Base-by-base conservation (phyloP, 2,797 vertebrate genomes). In the Eulemur mongoz region DNA sequence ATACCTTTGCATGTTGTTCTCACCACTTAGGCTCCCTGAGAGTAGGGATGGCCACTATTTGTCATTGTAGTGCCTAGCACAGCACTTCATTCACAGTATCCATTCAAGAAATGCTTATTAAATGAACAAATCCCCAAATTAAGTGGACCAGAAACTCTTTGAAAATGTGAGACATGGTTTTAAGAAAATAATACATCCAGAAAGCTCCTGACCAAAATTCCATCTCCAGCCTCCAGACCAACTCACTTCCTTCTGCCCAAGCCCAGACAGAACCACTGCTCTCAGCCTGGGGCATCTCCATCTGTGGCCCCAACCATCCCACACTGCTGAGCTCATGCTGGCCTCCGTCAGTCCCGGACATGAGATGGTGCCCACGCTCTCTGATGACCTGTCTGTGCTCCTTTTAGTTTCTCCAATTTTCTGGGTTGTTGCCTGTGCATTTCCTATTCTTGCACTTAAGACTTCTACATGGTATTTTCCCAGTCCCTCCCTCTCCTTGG, bases 341-440 rank as follows among this genome's bases (percentile, higher is more conserved):
- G 59, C 63, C 20, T 72, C 7, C 0, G 3, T n/a, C 13, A 45
- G 8, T 50, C 83, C 61, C 43, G 30, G 43, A 92, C 70, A 73
- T 54, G 54, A 48, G 40, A 30, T 80, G 30, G 18, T 63, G 61
- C 8, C 3, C 0, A 10, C 57, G 13, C 48, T 83, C 78, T 61
- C 61, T 43, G 48, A 54, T 70, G 5, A 32, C 22, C 59, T n/a
- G 38, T 48, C 59, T 57, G 23, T 40, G 17, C n/a, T 45, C 1
- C 25, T 40, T 69, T 65, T 25, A 2, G 0, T 0, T 1, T 0
- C 2, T 65, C 52, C 3, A 27, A 7, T 94, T 87, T 54, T 95
- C 92, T 78, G 22, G 76, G 59, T 80, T 96, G 8, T 93, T 96
- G 96, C 73, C 91, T 94, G 40, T 80, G 22, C 25, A 75, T 94